These are phyloP conservation scores for Cabera pusaria DNA, from an alignment of 2,888 invertebrate genomes.

Conservation along the genomic window DNA sequence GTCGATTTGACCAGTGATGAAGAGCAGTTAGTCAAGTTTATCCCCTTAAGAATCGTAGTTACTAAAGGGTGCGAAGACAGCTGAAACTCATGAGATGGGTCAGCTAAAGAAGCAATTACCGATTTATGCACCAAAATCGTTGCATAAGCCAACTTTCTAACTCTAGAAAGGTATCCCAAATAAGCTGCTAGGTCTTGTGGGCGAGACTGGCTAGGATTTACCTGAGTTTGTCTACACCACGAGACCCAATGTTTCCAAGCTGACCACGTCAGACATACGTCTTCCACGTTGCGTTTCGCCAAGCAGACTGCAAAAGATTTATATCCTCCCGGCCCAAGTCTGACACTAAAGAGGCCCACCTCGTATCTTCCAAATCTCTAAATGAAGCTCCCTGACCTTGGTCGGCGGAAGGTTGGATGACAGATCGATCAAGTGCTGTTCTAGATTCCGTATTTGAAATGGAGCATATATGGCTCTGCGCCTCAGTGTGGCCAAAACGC, in stretches of 20 bases:
- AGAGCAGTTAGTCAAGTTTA: too few relatives aligned
- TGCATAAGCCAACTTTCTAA: constrained; percentile 15
- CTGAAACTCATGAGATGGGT: constrained; percentile 7
- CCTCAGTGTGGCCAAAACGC: constrained; percentile 29
- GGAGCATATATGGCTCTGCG: constrained; percentile 19
- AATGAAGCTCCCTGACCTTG: constrained; percentile 15
- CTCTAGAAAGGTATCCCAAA: constrained; percentile 8
- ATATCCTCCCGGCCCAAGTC: constrained; percentile 3
- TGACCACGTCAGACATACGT: constrained; percentile 23
- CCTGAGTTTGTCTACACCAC: constrained; percentile 25
- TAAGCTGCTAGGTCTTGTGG: constrained; percentile 22
- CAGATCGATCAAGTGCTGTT: constrained; percentile 21
- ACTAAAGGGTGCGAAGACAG: not conserved
- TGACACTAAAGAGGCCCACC: constrained; percentile 27
- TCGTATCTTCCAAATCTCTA: constrained; percentile 36
- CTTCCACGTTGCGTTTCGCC: constrained; percentile 25
- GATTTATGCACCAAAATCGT: constrained; percentile 31
- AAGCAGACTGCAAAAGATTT: constrained; percentile 11
- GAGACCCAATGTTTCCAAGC: constrained; percentile 28
- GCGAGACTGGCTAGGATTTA: constrained; percentile 18
- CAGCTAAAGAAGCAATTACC: constrained; percentile 17
- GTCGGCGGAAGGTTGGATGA: constrained; percentile 20
- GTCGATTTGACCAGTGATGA: too few relatives aligned
- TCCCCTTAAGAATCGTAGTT: not conserved
- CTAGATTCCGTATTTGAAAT: constrained; percentile 16